Evolutionary conservation across 53 echinoderm and acorn worm species (phyloP), one percentile per base, ranked within the genome.

Genomic region (Astropecten irregularis): DNA sequence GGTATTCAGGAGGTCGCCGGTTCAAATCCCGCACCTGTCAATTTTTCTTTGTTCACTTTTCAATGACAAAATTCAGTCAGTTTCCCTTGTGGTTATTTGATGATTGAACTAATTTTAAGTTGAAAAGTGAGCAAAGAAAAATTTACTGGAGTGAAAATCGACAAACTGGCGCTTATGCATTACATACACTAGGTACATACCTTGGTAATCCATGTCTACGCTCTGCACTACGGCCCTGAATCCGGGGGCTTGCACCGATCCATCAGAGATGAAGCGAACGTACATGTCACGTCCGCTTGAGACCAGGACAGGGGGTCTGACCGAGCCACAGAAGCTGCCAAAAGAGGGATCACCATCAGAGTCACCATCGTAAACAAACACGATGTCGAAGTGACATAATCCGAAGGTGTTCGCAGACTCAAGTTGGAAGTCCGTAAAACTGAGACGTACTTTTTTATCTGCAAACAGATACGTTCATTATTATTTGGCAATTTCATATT

Each of bases 341-440:
- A 93, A 72, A 31, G 50, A 30, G 5, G 76, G 52, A 10, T 55
- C 92, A 22, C 28, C 47, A 19, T 47, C 59, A 2, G 86, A 86
- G 10, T 66, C 83, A 10, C 95, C 95, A 52, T 95, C 89, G 65
- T 90, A 88, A 22, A 95, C 67, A 3, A 38, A 71, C 2, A 95
- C 58, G 52, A 60, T 83, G 39, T 95, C 95, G 49, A 83, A 95
- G 18, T 21, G 47, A 52, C 95, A 88, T 1, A 14, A 9, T 6
- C 18, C 49, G 22, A 29, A 58, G 10, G 56, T 70, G 61, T 84
- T 88, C 0, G 71, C 55, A 4, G 18, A 31, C 73, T 95, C 95
- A 37, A 95, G 28, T 2, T 50, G 37, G 46, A 95, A 95, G 8
- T 83, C 59, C 15, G 77, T 76, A 37, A 91, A 89, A 39, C 73